Percentiles rank a stretch among this genome's conserved stretches.
These are phyloP conservation scores for Dryadula phaetusa DNA, from an alignment of 2,888 invertebrate species.

Conservation along the genomic window DNA sequence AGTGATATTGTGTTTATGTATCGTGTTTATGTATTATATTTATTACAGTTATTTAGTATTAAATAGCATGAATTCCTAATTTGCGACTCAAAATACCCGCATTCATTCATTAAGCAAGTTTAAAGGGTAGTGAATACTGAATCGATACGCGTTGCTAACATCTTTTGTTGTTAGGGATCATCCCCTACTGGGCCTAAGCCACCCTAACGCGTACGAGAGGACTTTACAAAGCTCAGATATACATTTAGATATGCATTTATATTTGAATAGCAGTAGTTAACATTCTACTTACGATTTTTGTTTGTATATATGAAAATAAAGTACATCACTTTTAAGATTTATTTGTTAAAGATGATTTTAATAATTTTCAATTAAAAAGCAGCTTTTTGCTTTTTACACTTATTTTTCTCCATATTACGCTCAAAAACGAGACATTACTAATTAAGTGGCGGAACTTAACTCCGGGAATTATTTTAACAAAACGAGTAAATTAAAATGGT, in stretches of 20 bases:
- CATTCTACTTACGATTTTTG: neutral
- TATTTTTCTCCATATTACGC: too few relatives aligned
- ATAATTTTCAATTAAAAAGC: too few relatives aligned
- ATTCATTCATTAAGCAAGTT: constrained; percentile 46
- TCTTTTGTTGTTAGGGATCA: constrained; percentile 68
- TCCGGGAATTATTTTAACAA: too few relatives aligned
- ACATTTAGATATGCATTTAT: constrained; percentile 30
- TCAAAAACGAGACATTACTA: too few relatives aligned
- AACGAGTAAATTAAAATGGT: too few relatives aligned
- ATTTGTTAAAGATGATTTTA: neutral
- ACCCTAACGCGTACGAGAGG: constrained; percentile 38
- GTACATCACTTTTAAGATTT: neutral
- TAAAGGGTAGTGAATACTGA: constrained; percentile 47
- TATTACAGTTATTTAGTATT: too few relatives aligned
- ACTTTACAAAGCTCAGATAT: constrained; percentile 32
- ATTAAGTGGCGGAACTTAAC: too few relatives aligned
- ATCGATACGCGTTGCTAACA: constrained; percentile 71
- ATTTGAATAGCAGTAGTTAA: constrained; percentile 21
- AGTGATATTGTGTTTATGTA: too few relatives aligned
- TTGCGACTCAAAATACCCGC: constrained; percentile 16
- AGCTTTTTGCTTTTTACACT: too few relatives aligned
- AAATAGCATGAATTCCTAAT: constrained; percentile 18
- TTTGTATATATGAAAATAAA: neutral
- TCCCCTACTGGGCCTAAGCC: constrained; percentile 41
- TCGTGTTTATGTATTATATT: too few relatives aligned